A percentile compares a stretch with the other conserved stretches of the same genome.
Conservation (phyloP, 2,888 invertebrate genomes). For the Molorchus minor region DNA sequence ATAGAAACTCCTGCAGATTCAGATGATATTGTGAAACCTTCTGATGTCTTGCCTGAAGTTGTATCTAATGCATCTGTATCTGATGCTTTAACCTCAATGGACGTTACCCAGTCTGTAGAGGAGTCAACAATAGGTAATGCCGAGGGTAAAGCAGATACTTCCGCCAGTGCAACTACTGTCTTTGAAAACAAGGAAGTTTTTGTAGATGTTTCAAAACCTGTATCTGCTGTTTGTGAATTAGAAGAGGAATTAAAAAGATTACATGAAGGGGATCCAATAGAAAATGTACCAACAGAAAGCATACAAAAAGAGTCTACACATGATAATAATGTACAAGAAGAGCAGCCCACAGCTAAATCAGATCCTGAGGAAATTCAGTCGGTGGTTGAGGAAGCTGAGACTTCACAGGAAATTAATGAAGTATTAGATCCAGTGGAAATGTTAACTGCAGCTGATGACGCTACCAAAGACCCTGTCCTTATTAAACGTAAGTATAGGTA, state of each 20-base stretch:
- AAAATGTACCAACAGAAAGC: neutral
- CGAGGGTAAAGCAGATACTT: constrained; percentile 7
- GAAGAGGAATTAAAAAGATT: constrained; percentile 37
- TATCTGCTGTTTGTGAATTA: constrained; percentile 29
- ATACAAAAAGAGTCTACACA: neutral
- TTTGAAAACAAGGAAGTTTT: constrained; percentile 11
- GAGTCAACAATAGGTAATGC: constrained; percentile 20
- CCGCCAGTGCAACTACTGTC: constrained; percentile 4
- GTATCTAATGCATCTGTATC: too few relatives aligned
- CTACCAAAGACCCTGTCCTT: constrained; percentile 45
- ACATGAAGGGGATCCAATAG: constrained; percentile 33
- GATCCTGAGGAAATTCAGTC: neutral
- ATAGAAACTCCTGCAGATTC: constrained; percentile 4
- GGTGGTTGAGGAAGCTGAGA: neutral
- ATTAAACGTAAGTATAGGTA: constrained; percentile 49
- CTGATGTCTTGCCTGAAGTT: too few relatives aligned
- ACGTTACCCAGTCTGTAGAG: constrained; percentile 17
- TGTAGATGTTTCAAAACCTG: constrained; percentile 11
- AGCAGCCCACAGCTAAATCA: neutral
- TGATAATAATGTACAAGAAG: constrained; percentile 4
- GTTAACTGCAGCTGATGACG: constrained; percentile 40
- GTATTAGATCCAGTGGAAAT: constrained; percentile 39
- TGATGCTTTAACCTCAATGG: constrained; percentile 23
- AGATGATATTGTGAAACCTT: neutral
- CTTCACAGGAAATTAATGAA: constrained; percentile 4